phyloP scores from a whole-genome alignment of 1,140 invertebrate species.

The Tigriopus japonicus region DNA sequence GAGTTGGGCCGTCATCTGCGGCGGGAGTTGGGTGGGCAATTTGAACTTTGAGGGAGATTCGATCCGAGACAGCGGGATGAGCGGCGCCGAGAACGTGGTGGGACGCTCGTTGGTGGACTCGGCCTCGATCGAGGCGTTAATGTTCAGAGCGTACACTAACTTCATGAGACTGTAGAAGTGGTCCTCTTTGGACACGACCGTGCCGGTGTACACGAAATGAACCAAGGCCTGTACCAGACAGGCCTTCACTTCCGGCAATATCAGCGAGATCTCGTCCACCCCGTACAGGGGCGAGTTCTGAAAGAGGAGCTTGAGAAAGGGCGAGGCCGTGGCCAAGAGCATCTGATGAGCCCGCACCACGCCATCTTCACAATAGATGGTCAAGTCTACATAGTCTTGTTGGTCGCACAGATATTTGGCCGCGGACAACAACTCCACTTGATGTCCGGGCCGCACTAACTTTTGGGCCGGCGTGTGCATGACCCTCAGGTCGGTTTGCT shows the following conservation, averaged over 20 bases:
- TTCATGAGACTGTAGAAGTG: conserved; percentile 15
- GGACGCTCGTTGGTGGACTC: conserved; percentile 11
- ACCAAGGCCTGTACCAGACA: conserved; percentile 10
- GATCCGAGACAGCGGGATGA: background rate
- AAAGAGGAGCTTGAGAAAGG: conserved; percentile 11
- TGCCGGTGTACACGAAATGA: conserved; percentile 12
- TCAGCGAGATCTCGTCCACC: background rate
- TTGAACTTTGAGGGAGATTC: background rate
- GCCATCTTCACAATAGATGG: conserved; percentile 13
- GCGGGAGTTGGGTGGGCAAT: background rate
- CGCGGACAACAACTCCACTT: background rate
- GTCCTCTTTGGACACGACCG: conserved; percentile 11
- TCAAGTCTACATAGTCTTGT: conserved; percentile 12
- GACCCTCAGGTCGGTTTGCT: background rate
- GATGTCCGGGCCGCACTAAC: conserved; percentile 2
- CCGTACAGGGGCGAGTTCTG: background rate
- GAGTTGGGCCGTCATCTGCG: background rate
- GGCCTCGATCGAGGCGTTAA: conserved; percentile 13
- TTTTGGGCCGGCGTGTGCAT: background rate
- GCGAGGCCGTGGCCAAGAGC: conserved; percentile 3
- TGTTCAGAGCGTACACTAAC: conserved; percentile 11
- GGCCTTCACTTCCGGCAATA: conserved; percentile 9
- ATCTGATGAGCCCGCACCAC: conserved; percentile 6
- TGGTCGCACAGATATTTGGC: conserved; percentile 6
- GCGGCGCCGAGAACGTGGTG: conserved; percentile 3